Percentiles rank a stretch among this genome's conserved stretches.
phyloP scores from a whole-genome alignment of 2,888 invertebrate genomes.

The Parnassius smintheus region DNA sequence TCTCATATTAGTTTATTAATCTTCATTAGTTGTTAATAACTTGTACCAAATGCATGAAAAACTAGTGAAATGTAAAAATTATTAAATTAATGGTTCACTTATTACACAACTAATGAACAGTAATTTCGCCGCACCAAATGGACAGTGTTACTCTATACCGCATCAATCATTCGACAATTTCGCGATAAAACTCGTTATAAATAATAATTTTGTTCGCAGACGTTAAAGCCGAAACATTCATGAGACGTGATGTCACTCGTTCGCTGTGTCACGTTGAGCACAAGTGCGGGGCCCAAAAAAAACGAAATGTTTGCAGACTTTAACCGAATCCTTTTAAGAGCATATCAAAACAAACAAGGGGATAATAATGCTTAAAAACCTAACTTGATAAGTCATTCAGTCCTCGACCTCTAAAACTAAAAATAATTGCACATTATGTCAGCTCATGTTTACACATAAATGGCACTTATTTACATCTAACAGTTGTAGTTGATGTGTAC shows the following conservation, averaged over 20 bases:
- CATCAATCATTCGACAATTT: constrained; percentile 21
- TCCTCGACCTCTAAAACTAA: constrained; percentile 12
- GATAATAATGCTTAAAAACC: constrained; percentile 33
- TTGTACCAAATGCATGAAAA: too few relatives aligned
- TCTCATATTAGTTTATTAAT: too few relatives aligned
- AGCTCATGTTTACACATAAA: too few relatives aligned
- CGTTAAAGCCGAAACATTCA: constrained; percentile 44
- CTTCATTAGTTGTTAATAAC: too few relatives aligned
- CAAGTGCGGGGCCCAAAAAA: constrained; percentile 60
- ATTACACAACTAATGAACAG: constrained; percentile 11
- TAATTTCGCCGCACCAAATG: constrained; percentile 17
- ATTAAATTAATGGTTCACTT: background rate
- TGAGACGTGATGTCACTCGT: constrained; percentile 65
- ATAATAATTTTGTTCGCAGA: constrained; percentile 31
- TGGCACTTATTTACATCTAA: too few relatives aligned
- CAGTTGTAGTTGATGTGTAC: too few relatives aligned
- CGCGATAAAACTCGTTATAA: constrained; percentile 24
- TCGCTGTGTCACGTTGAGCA: constrained; percentile 58
- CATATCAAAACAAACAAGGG: constrained; percentile 34
- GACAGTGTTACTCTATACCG: constrained; percentile 2
- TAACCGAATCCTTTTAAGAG: constrained; percentile 44
- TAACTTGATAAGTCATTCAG: constrained; percentile 25
- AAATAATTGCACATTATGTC: too few relatives aligned
- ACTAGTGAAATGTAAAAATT: background rate
- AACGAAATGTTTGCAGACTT: constrained; percentile 55